Evolutionary conservation across 2,113 vertebrate genomes (phyloP), one percentile per base, ranked within the genome.

Genomic region (Hoplias malabaricus): DNA sequence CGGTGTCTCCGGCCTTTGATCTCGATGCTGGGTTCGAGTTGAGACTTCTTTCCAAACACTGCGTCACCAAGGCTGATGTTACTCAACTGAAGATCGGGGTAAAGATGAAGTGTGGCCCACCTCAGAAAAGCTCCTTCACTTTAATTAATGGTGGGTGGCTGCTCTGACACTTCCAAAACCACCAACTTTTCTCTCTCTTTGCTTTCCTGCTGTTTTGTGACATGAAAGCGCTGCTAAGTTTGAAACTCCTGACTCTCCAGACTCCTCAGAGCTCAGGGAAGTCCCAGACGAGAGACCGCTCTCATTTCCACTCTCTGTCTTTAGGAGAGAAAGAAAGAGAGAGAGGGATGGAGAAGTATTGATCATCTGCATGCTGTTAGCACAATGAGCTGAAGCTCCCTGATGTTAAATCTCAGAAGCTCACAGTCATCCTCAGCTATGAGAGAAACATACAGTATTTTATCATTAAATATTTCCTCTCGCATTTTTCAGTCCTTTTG

Each of bases 121-220:
- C 77, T 66, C 57, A 59, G 19, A 79, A 53, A 69, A 5, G 46
- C 67, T 25, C 63, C 38, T 66, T 66, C 25, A 23, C 31, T 79
- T 76, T 80, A 67, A 78, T 79, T 81, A 78, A 76, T 69, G 72
- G 75, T 75, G 68, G 75, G 79, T 73, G 72, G 68, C 68, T 72
- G 33, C 19, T 66, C 54, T 72, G 78, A 78, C 79, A 78, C 74
- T 79, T 73, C 61, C 48, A 25, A 68, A 34, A 42, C 73, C 59
- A 50, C 48, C 29, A 83, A 79, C 81, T 76, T 76, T 79, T 68
- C 6, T 21, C 27, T 56, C 23, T 23, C 46, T 25, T 34, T 42
- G 29, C 36, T 11, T 11, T 14, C 14, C 31, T 50, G 34, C 62
- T 54, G n/a, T 74, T 65, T 72, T 67, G 69, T 54, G 65, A 83